A percentile compares a stretch with the other conserved stretches of the same genome.
These are phyloP conservation scores for Cacoxenus indagator DNA, from an alignment of 2,888 invertebrate genomes.

Conservation along the genomic window DNA sequence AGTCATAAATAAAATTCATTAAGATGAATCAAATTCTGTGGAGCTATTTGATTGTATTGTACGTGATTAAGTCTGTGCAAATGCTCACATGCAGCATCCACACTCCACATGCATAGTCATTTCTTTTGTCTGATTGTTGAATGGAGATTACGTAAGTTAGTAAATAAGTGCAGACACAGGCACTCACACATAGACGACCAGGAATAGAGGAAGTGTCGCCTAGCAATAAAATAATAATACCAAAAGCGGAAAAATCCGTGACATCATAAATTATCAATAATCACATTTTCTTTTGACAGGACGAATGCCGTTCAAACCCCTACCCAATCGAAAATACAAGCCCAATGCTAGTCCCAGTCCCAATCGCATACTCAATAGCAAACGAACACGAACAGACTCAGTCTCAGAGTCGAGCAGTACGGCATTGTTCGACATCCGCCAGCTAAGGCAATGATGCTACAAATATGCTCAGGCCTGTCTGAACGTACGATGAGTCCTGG, in stretches of 20 bases:
- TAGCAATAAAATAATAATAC: constrained; percentile 46
- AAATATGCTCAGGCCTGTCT: constrained; percentile 40
- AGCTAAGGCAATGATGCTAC: constrained; percentile 57
- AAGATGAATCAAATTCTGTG: neutral
- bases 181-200: no score
- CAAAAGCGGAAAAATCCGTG: constrained; percentile 59
- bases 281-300: constrained; percentile 71
- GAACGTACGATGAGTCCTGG: constrained; percentile 33
- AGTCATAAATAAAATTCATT: neutral
- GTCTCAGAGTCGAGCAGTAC: constrained; percentile 30
- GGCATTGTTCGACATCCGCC: constrained; percentile 53
- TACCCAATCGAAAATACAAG: no score
- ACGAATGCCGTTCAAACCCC: constrained; percentile 35
- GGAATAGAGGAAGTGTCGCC: constrained; percentile 14
- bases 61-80: neutral
- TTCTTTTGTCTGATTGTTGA: neutral
- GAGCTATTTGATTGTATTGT: neutral
- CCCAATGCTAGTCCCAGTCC: neutral
- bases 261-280: constrained; percentile 71
- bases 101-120: neutral
- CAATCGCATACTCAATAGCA: no score
- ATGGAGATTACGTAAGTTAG: no score
- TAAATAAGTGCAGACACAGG: no score
- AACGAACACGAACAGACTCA: no score
- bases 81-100: neutral